A percentile compares a stretch with the other conserved stretches of the same genome.
Evolutionary conservation across 2,888 invertebrate species (phyloP).

Genomic region (Holacanthella duospinosa): DNA sequence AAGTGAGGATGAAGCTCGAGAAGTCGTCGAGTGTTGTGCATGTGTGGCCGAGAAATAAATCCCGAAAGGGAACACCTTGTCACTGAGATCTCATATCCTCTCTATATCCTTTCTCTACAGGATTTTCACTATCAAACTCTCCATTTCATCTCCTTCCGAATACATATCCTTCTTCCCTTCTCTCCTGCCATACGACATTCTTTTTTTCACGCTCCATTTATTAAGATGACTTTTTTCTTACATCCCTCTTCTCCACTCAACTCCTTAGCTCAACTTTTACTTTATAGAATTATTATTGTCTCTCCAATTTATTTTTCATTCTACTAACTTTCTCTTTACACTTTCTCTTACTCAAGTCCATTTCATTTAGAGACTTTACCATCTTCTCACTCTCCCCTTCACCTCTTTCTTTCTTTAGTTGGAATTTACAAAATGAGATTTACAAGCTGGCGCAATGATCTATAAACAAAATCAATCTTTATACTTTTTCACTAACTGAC

Average conservation of each 20-base stretch:
- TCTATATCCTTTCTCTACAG: too few species aligned
- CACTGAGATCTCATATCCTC: slow-evolving; percentile 26
- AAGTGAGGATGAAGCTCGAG: too few species aligned
- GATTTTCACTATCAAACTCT: slow-evolving; percentile 13
- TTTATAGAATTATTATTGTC: not conserved
- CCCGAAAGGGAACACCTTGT: slow-evolving; percentile 28
- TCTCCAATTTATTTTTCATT: not conserved
- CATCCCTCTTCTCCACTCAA: slow-evolving; percentile 17
- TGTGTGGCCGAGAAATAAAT: slow-evolving; percentile 27
- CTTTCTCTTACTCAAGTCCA: not conserved
- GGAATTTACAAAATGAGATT: too few species aligned
- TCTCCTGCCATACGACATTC: slow-evolving; percentile 9
- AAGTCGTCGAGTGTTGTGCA: slow-evolving; percentile 14
- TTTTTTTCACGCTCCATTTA: slow-evolving; percentile 36
- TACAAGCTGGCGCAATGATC: too few species aligned
- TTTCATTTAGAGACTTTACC: not conserved
- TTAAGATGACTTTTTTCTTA: slow-evolving; percentile 31
- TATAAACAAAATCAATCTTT: too few species aligned
- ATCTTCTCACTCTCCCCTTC: too few species aligned
- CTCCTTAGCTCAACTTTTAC: slow-evolving; percentile 5
- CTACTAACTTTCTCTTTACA: not conserved
- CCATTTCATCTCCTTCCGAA: not conserved
- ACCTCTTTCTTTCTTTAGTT: too few species aligned
- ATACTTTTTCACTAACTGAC: too few species aligned
- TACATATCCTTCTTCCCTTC: not conserved